These are phyloP conservation scores for Boulengeromyrus knoepffleri DNA, from an alignment of 2,113 vertebrate species.

Conservation along the genomic window DNA sequence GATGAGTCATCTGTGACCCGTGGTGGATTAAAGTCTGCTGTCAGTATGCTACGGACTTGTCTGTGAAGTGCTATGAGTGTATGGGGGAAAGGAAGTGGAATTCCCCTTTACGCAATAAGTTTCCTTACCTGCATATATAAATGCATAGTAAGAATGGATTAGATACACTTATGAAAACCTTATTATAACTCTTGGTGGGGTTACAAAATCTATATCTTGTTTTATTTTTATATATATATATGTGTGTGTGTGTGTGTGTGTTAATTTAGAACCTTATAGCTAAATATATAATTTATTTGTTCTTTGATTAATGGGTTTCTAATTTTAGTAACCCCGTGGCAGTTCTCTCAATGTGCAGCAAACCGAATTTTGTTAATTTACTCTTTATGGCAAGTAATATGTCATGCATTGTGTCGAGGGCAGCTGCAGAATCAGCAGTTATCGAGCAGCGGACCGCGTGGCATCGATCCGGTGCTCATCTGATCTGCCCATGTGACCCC, in stretches of 20 bases:
- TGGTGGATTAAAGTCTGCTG: neutral
- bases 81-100: neutral
- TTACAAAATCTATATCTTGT: neutral
- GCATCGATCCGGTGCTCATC: conserved; percentile 29
- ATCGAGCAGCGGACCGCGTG: conserved; percentile 32
- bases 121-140: neutral
- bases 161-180: neutral
- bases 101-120: neutral
- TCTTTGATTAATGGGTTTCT: conserved; percentile 9
- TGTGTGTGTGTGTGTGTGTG: too few relatives aligned
- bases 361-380: conserved; percentile 26
- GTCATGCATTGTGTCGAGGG: conserved; percentile 28
- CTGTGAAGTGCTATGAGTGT: neutral
- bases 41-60: neutral
- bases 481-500: neutral
- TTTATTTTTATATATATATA: neutral
- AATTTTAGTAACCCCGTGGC: conserved; percentile 37
- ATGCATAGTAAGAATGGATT: neutral
- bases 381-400: conserved; percentile 20
- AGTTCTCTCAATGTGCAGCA: conserved; percentile 27
- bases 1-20: neutral
- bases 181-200: neutral
- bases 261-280: neutral
- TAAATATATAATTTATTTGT: neutral
- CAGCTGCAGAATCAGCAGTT: conserved; percentile 37